A percentile compares a stretch with the other conserved stretches of the same genome.
These are phyloP conservation scores for Phylloscopus trochiloides DNA, from an alignment of 2,113 vertebrate genomes.

Conservation along the genomic window DNA sequence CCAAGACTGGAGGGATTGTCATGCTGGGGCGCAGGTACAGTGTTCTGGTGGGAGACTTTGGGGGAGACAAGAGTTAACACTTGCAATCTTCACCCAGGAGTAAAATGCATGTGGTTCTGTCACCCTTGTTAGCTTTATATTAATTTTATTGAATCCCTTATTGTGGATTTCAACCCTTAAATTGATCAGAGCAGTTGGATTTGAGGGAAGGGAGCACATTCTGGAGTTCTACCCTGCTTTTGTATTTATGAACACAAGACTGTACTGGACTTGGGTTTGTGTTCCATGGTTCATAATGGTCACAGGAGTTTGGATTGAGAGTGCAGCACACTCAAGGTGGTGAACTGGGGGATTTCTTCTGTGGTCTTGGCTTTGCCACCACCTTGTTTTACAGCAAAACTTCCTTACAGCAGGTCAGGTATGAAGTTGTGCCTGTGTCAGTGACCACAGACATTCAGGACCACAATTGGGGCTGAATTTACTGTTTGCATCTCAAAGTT, in stretches of 20 bases:
- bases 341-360: background rate
- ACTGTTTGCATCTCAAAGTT: background rate
- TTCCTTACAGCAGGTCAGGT: background rate
- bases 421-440: background rate
- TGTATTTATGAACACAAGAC: background rate
- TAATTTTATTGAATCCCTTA: background rate
- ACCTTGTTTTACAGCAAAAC: background rate
- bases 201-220: background rate
- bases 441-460: background rate
- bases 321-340: background rate
- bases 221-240: background rate
- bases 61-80: background rate
- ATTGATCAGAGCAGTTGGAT: background rate
- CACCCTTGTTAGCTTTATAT: background rate
- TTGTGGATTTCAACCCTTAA: background rate
- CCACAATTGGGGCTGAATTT: background rate
- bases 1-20: conserved; percentile 88
- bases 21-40: conserved; percentile 93
- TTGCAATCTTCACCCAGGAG: background rate
- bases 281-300: background rate
- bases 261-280: background rate
- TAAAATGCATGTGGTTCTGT: accelerated
- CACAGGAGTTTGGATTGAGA: accelerated
- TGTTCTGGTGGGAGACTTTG: background rate
- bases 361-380: background rate